Percentiles rank a stretch among this genome's conserved stretches.
These are phyloP conservation scores for Eilema depressum DNA, from an alignment of 2,888 invertebrate genomes.

Conservation along the genomic window DNA sequence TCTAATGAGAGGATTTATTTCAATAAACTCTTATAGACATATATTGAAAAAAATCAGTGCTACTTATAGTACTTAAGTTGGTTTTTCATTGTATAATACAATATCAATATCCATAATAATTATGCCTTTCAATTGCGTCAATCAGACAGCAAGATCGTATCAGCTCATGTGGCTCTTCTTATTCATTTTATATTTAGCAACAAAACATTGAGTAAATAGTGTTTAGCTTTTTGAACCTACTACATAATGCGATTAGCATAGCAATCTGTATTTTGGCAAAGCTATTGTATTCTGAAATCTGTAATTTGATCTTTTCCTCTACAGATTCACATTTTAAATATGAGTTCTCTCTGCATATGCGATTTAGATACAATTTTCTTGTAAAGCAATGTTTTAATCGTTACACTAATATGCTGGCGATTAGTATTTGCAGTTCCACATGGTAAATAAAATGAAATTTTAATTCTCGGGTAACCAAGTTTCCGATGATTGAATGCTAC, in stretches of 20 bases:
- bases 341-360: neutral
- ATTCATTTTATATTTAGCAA: neutral
- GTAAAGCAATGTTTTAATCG: neutral
- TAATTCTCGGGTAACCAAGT: neutral
- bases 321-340: neutral
- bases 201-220: neutral
- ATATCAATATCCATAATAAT: neutral
- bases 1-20: too few species aligned
- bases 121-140: neutral
- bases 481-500: neutral
- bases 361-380: neutral
- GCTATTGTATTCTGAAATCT: slow-evolving; percentile 1
- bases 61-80: too few species aligned
- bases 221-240: neutral
- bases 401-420: neutral
- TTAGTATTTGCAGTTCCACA: neutral
- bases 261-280: neutral
- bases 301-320: neutral
- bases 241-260: neutral
- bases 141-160: neutral
- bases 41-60: too few species aligned
- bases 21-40: too few species aligned
- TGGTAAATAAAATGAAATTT: neutral
- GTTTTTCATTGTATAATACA: too few species aligned
- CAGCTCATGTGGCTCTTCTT: neutral